phyloP scores from a whole-genome alignment of 2,797 vertebrate genomes.

The Rhinella marina region DNA sequence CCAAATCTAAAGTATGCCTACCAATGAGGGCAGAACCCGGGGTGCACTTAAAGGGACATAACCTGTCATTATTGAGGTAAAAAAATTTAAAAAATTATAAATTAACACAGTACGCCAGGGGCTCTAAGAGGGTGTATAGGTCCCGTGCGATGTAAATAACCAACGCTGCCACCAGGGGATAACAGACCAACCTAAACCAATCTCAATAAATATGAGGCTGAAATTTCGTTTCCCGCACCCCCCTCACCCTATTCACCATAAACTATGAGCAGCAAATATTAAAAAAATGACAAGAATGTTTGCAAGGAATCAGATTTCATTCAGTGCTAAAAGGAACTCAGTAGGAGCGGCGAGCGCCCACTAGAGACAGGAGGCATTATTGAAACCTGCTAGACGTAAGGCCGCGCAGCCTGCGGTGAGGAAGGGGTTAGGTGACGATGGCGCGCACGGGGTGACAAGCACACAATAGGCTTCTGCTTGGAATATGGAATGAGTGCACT shows the following conservation, averaged over 20 bases:
- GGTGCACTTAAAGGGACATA: background rate
- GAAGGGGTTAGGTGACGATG: slow-evolving; percentile 27
- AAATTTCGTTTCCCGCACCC: background rate
- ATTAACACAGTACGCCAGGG: background rate
- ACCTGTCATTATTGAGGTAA: background rate
- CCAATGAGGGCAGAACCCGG: background rate
- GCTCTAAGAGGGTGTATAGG: background rate
- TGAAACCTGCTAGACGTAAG: background rate
- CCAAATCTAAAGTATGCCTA: no score
- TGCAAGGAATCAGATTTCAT: background rate
- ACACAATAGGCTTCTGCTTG: slow-evolving; percentile 44
- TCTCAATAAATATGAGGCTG: background rate
- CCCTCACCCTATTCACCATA: background rate
- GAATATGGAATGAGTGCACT: slow-evolving; percentile 58
- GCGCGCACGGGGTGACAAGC: slow-evolving; percentile 43
- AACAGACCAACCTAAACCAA: background rate
- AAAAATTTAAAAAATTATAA: no score
- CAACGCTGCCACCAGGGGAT: background rate
- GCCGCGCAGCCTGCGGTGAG: background rate
- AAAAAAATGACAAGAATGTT: background rate
- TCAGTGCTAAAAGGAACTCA: background rate
- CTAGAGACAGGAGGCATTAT: slow-evolving; percentile 23
- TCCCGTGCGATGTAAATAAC: background rate
- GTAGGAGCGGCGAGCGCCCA: background rate
- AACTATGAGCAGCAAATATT: background rate